Evolutionary conservation across 2,888 invertebrate genomes (phyloP).

Genomic region (Pheosia gnoma): DNA sequence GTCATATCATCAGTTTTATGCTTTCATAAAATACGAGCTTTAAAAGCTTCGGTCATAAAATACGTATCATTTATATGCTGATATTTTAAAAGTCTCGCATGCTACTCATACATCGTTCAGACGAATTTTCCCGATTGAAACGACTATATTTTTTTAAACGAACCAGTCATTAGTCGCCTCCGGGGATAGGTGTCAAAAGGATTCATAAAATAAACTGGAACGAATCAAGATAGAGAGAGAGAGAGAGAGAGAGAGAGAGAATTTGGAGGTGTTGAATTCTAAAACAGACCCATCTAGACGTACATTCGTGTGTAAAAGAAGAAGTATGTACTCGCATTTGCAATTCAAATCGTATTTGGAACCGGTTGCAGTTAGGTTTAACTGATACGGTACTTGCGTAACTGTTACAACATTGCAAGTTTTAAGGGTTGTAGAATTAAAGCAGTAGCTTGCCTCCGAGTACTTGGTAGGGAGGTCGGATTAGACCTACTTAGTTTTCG

Average conservation of each 20-base stretch:
- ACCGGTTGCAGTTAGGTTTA: slow-evolving; percentile 59
- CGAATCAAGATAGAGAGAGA: slow-evolving; percentile 14
- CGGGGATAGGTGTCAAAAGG: slow-evolving; percentile 27
- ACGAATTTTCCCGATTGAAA: slow-evolving; percentile 1
- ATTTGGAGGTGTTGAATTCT: slow-evolving; percentile 56
- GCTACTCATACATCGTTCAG: neutral
- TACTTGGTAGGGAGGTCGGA: too few species aligned
- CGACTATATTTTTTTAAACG: slow-evolving; percentile 20
- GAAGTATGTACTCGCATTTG: slow-evolving; percentile 59
- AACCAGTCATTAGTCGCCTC: slow-evolving; percentile 16
- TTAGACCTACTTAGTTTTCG: too few species aligned
- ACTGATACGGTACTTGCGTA: slow-evolving; percentile 66
- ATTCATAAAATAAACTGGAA: slow-evolving; percentile 30
- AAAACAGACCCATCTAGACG: slow-evolving; percentile 65
- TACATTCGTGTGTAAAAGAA: slow-evolving; percentile 51
- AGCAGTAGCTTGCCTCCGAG: too few species aligned
- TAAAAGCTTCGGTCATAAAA: neutral
- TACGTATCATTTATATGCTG: neutral
- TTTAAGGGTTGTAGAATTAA: slow-evolving; percentile 13
- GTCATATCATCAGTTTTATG: neutral
- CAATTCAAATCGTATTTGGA: slow-evolving; percentile 69
- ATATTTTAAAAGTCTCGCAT: neutral
- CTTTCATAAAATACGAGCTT: neutral
- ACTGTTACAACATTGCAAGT: slow-evolving; percentile 26
- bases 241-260: too few species aligned